These are phyloP conservation scores for Muscicapa adusta DNA, from an alignment of 2,113 vertebrate genomes.

Conservation along the genomic window DNA sequence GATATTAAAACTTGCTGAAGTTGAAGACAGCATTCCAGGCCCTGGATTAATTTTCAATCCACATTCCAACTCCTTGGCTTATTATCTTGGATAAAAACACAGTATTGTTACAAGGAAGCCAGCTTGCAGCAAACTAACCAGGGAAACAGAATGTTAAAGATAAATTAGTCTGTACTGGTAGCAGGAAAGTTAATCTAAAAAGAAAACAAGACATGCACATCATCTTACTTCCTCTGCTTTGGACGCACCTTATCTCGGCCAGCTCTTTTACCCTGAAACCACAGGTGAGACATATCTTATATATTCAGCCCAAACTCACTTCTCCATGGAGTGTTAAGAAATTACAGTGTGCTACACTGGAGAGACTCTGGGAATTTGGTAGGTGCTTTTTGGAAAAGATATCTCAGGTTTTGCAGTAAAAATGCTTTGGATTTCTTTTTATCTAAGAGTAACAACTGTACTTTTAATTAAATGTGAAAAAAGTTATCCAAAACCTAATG, in stretches of 20 bases:
- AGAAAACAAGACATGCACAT: constrained; percentile 66
- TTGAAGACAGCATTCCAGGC: not conserved
- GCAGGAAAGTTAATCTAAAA: constrained; percentile 41
- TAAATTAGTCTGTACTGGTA: constrained; percentile 39
- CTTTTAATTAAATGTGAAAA: not conserved
- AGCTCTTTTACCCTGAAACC: constrained; percentile 70
- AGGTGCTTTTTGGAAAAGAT: not conserved
- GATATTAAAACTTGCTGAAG: not conserved
- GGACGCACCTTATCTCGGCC: constrained; percentile 73
- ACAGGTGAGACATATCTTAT: constrained; percentile 30
- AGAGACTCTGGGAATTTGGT: not conserved
- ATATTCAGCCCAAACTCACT: not conserved
- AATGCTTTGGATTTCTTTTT: not conserved
- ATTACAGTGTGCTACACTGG: not conserved
- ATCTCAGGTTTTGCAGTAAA: not conserved
- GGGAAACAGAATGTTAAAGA: not conserved
- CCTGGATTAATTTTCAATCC: not conserved
- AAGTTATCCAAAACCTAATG: not conserved
- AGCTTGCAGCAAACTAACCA: constrained; percentile 26
- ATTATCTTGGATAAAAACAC: not conserved
- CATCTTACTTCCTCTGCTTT: constrained; percentile 68
- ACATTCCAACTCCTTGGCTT: not conserved
- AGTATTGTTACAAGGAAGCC: not conserved
- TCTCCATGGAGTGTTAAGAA: not conserved
- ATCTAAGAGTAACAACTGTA: not conserved